Evolutionary conservation across 2,113 vertebrate genomes (phyloP).

Genomic region (Anolis sagrei): DNA sequence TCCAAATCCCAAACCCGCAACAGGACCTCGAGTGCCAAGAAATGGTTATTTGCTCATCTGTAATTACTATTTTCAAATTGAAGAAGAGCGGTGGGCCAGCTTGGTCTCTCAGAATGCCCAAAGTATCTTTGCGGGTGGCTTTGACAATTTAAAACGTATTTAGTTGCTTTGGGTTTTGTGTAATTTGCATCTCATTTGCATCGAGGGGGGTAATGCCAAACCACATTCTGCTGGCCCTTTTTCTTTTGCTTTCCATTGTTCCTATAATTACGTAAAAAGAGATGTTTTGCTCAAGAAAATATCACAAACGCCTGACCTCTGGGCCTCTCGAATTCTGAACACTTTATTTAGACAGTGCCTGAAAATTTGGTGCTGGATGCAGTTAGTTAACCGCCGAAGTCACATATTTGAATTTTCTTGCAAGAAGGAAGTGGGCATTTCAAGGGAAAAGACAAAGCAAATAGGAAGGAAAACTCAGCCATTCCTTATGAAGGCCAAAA

Average conservation of each 20-base stretch:
- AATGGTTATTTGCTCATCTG: neutral
- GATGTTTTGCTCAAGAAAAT: neutral
- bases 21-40: too few relatives aligned
- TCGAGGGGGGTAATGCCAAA: neutral
- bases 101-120: neutral
- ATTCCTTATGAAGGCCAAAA: neutral
- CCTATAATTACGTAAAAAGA: neutral
- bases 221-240: neutral
- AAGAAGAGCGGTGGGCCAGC: too few relatives aligned
- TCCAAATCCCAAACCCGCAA: neutral
- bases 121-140: neutral
- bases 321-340: neutral
- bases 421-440: neutral
- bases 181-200: neutral
- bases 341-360: neutral
- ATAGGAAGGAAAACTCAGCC: neutral
- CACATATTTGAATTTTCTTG: neutral
- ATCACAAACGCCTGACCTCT: neutral
- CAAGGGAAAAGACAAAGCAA: neutral
- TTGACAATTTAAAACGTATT: neutral
- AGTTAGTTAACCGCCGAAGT: too few relatives aligned
- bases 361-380: neutral
- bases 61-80: neutral
- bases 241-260: neutral
- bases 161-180: neutral